A percentile compares a stretch with the other conserved stretches of the same genome.
Evolutionary conservation across 2,113 vertebrate genomes (phyloP).

Genomic region (Gallinago paraguaiae): DNA sequence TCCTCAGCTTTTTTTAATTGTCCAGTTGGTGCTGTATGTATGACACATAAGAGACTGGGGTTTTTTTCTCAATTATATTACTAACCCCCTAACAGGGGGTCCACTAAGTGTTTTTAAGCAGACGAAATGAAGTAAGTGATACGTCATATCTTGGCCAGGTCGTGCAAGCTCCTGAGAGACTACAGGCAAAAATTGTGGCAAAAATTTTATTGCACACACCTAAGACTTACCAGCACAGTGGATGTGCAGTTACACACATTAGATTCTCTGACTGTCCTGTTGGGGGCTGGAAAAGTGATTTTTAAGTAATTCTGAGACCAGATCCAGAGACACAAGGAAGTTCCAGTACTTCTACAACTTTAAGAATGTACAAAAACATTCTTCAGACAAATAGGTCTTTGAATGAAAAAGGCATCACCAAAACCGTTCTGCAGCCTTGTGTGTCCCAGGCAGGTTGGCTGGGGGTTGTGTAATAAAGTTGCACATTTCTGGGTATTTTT

Average conservation of each 20-base stretch:
- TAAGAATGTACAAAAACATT: neutral
- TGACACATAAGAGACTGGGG: accelerated
- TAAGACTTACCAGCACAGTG: neutral
- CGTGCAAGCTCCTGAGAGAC: neutral
- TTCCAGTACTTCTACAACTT: neutral
- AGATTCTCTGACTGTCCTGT: accelerated
- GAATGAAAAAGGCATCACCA: neutral
- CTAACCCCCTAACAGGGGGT: neutral
- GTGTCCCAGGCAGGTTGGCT: neutral
- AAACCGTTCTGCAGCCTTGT: neutral
- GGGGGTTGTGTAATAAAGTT: neutral
- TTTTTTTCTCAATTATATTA: accelerated
- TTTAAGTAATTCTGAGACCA: neutral
- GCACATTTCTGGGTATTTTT: neutral
- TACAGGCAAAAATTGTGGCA: no score
- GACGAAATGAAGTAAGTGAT: neutral
- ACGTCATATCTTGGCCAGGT: neutral
- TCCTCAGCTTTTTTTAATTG: neutral
- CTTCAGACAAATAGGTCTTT: neutral
- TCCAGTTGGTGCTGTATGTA: neutral
- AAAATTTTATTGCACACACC: neutral
- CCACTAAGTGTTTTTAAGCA: neutral
- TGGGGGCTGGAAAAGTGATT: neutral
- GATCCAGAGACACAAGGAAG: neutral
- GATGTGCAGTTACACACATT: accelerated